Percentiles rank a stretch among this genome's conserved stretches.
phyloP scores from a whole-genome alignment of 2,797 vertebrate species.

The Esox lucius region DNA sequence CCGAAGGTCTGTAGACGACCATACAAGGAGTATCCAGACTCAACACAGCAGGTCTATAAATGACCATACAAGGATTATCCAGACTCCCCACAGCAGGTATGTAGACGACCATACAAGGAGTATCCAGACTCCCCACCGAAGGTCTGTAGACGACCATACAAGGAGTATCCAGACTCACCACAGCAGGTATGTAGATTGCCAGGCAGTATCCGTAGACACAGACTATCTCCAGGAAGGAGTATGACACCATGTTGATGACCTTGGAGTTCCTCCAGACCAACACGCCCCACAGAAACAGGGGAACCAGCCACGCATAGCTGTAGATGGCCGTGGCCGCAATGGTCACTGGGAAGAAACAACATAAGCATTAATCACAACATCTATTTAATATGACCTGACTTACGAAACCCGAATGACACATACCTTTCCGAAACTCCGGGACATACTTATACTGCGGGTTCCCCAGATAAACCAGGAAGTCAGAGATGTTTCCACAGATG shows the following conservation, averaged over 20 bases:
- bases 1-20: constrained; percentile 54
- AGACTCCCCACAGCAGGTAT: too few relatives aligned
- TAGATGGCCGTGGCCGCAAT: constrained; percentile 94
- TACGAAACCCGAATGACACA: constrained; percentile 29
- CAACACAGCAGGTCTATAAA: too few relatives aligned
- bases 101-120: too few relatives aligned
- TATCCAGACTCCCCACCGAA: too few relatives aligned
- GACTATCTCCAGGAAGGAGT: constrained; percentile 94
- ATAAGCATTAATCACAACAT: background rate
- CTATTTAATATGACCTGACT: too few relatives aligned
- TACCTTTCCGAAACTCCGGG: constrained; percentile 94
- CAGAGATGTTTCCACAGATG: constrained; percentile 94
- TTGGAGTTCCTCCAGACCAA: constrained; percentile 93
- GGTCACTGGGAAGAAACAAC: constrained; percentile 76
- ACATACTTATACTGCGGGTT: constrained; percentile 83
- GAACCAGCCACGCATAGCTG: constrained; percentile 92
- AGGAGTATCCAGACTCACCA: too few relatives aligned
- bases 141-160: too few relatives aligned
- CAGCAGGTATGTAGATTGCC: constrained; percentile 49
- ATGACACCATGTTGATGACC: constrained; percentile 89
- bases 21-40: constrained; percentile 32
- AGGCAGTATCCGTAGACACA: constrained; percentile 97
- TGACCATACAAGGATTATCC: too few relatives aligned
- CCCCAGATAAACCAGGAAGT: constrained; percentile 82
- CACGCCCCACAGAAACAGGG: constrained; percentile 93